Base-by-base conservation (phyloP, 2,113 vertebrate species). In the Rhinoderma darwinii region DNA sequence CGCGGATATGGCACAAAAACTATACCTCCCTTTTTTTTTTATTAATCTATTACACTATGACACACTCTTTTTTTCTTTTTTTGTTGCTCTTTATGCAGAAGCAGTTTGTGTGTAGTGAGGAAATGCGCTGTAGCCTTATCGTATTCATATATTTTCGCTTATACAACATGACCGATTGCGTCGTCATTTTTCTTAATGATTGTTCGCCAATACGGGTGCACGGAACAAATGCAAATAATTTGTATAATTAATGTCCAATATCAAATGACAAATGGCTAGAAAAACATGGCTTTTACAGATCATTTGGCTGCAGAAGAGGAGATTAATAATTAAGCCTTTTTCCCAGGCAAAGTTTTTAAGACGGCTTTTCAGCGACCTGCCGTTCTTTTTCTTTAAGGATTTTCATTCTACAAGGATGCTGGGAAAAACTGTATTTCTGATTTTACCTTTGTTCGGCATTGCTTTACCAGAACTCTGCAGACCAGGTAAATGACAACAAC, bases 251-350 rank as follows among this genome's bases (percentile, higher is more conserved):
- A 12, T 82, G 25, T 61, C 84, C n/a, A 37, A 63, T 77, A 37
- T 63, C n/a, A 37, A 22, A 47, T 77, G 70, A 61, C 72, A 84
- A 93, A 91, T 90, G 90, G 80, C 86, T 91, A 87, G 90, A 88
- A 90, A 83, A 89, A 89, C 82, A 90, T 82, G 89, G 63, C 84
- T 90, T 43, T 79, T 90, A 37, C 73, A 89, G 77, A 82, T 84
- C 85, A 61, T 92, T 92, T 92, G 89, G 86, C 89, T 88, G 90
- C 89, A 91, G 89, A 90, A 0, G 63, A 56, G 83, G 8, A 74
- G 85, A 90, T 94, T 95, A 95, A 94, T 95, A 74, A 94, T 95
- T 95, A 94, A 94, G 89, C 92, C 89, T 88, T 92, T 88, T 88
- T 95, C 89, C 88, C 89, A 7, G 85, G 90, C 90, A 90, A 88